A percentile compares a stretch with the other conserved stretches of the same genome.
These are phyloP conservation scores for Rosalia funebris DNA, from an alignment of 2,888 invertebrate species.

Conservation along the genomic window DNA sequence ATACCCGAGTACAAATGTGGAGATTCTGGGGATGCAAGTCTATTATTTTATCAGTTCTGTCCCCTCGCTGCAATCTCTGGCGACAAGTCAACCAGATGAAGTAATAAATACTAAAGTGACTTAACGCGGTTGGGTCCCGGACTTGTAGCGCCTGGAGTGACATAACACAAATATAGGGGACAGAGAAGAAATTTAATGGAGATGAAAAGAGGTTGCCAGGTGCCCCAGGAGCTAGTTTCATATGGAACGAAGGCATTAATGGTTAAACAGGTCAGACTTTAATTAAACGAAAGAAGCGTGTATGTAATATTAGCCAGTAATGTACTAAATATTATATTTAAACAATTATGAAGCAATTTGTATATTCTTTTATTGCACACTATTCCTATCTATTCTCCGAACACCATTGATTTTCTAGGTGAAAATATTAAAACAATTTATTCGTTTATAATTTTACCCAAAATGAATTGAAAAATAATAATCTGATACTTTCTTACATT, in stretches of 20 bases:
- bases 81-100: conserved; percentile 39
- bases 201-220: conserved; percentile 19
- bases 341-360: too few relatives aligned
- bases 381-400: too few relatives aligned
- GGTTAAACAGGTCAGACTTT: background rate
- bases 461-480: too few relatives aligned
- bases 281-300: too few relatives aligned
- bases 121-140: conserved; percentile 40
- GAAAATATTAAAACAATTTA: too few relatives aligned
- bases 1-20: too few relatives aligned
- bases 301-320: too few relatives aligned
- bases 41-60: background rate
- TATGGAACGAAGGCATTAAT: background rate
- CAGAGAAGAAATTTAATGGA: conserved; percentile 9
- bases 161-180: conserved; percentile 25
- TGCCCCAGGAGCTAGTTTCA: conserved; percentile 6
- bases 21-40: background rate
- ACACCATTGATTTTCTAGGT: too few relatives aligned
- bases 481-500: too few relatives aligned
- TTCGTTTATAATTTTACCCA: too few relatives aligned
- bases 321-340: too few relatives aligned
- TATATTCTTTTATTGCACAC: too few relatives aligned
- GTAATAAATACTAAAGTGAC: conserved; percentile 50
- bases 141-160: conserved; percentile 27
- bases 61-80: conserved; percentile 29